Evolutionary conservation across 2,888 invertebrate genomes (phyloP), one percentile per base, ranked within the genome.

Genomic region (Eucriotettix oculatus): DNA sequence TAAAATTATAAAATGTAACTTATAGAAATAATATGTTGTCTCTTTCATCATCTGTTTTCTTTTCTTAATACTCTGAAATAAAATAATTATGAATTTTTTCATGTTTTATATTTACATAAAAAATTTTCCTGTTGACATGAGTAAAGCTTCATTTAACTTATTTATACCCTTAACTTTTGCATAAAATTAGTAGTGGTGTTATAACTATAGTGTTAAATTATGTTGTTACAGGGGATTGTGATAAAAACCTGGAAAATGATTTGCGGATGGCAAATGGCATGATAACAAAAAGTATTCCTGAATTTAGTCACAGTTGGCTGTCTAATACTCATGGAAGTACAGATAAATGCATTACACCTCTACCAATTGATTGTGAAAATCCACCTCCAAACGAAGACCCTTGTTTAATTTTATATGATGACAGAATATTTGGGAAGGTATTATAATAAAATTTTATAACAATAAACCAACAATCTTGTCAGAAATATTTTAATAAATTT

Each of bases 321-420:
- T 66, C 73, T 62, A 56, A 59, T 42, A 58, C 56, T 17, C 57
- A 60, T 42, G 60, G 58, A 42, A 60, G 53, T 40, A 55, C 57
- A n/a, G 52, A 48, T 10, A 17, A 43, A 7, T 59, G 59, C 29
- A 44, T 10, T 16, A 43, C 41, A n/a, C n/a, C 43, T 10, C 52
- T 52, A 52, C 43, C 40, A 16, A 1, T 12, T 16, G 42, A 17
- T 11, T 63, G 63, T 53, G 68, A 72, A 14, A 75, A 78, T 1
- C 73, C 80, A n/a, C 78, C 82, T 0, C 77, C 80, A 0, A 81
- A 83, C 10, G 70, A 76, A 52, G 85, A 87, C 74, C 82, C 83
- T 0, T 90, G 90, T 70, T 73, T 80, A 60, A 78, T 80, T 61
- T 72, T 90, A n/a, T 70, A 80, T 62, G 78, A 82, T 66, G 16